phyloP scores from a whole-genome alignment of 2,888 invertebrate genomes.

The Heteromyza rotundicornis region DNA sequence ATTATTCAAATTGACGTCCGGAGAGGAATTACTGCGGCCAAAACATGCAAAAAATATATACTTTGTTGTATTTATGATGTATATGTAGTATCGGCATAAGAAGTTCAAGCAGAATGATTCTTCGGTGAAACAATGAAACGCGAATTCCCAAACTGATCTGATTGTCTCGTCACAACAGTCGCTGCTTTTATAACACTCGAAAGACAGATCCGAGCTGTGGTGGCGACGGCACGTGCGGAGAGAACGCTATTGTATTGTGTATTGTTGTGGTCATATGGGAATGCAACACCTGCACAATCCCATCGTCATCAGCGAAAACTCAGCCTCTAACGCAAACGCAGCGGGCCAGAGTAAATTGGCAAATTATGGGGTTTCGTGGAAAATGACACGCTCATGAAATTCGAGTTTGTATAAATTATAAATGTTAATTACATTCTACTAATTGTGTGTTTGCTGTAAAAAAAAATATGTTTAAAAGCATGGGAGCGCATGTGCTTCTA shows the following conservation, averaged over 20 bases:
- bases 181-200: slow-evolving; percentile 49
- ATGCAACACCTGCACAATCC: slow-evolving; percentile 28
- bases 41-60: too few relatives aligned
- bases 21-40: too few relatives aligned
- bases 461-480: too few relatives aligned
- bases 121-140: slow-evolving; percentile 38
- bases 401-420: not conserved
- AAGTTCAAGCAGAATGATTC: too few relatives aligned
- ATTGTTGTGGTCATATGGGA: slow-evolving; percentile 25
- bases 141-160: slow-evolving; percentile 47
- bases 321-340: not conserved
- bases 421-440: not conserved
- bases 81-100: too few relatives aligned
- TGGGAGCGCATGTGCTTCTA: too few relatives aligned
- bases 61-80: too few relatives aligned
- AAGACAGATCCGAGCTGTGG: not conserved
- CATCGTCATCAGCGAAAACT: not conserved
- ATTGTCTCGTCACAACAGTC: slow-evolving; percentile 36
- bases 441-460: not conserved
- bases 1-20: too few relatives aligned
- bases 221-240: not conserved
- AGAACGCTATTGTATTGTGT: slow-evolving; percentile 3
- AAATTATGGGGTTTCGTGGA: not conserved
- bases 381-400: not conserved
- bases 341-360: not conserved